Evolutionary conservation across 2,888 invertebrate genomes (phyloP), one percentile per base, ranked within the genome.

Genomic region (Loripinus fragilis): DNA sequence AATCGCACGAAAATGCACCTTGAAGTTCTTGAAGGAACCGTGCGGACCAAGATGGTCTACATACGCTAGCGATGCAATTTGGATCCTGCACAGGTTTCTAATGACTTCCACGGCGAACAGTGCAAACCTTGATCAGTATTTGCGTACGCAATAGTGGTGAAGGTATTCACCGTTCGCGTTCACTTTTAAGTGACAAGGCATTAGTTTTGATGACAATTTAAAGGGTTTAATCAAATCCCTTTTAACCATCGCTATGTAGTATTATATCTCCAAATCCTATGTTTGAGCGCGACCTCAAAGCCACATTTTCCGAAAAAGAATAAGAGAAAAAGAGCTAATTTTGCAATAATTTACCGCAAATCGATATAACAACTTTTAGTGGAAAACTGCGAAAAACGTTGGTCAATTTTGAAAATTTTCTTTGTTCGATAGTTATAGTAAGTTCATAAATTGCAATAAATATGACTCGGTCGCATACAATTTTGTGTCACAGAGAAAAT

Each of bases 231-330:
- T 33, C 10, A 60, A 60, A 60, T 28, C 60, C 25, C 35, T 42
- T 42, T 42, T 66, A 42, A 66, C 66, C 12, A 42, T 66, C 41
- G 42, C 66, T 42, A 66, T 66, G 66, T 25, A 66, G 48, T 15
- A 68, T 68, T 68, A 48, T 68, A 48, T 68, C 68, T 41, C 15
- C 25, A 60, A 60, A 60, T 60, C 60, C 60, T 33, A 60, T 60
- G 30, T 60, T 60, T 33, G 33, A 12, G 33, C 2, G 25, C 33
- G 60, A 33, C n/a, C 1, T 33, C 20, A 41, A 50, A 33, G 42
- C 52, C 42, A 35, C 55, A n/a, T n/a, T n/a, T n/a, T n/a, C n/a
- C n/a, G 28, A 38, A 55, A 35, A 55, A 42, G 25, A 60, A 12
- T 42, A 1, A 5, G 38, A 70, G 33, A 33, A 60, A 71, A 41